Evolutionary conservation across 2,113 vertebrate genomes (phyloP), one percentile per base, ranked within the genome.

Genomic region (Baryphthengus martii): DNA sequence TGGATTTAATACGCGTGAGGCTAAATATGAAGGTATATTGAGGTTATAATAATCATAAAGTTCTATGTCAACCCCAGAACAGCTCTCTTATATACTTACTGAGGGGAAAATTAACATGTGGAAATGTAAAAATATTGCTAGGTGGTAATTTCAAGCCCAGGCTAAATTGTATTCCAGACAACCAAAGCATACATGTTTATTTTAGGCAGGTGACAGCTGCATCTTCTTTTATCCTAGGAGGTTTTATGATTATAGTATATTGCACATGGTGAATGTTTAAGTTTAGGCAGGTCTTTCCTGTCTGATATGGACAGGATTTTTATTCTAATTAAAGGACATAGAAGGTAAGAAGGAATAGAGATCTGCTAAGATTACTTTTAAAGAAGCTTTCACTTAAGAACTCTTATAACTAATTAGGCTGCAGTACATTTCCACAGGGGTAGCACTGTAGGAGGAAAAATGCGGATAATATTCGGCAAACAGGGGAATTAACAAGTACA

Each of bases 321-420:
- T 89, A 88, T 91, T 96, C 95, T 93, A 91, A 95, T 93, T 95
- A 96, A 97, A 93, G 85, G 45, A 82, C 9, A 5, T 85, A 53
- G 68, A 93, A 47, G 67, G 65, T 84, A 96, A 80, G 75, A 96
- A 56, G 88, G 85, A 90, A 66, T 45, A 88, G 24, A 91, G 74
- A 83, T 92, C 80, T 65, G 56, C 59, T 79, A 85, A 83, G 96
- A 97, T 82, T 94, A 88, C 79, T 95, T 95, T 88, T 92, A 94
- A 92, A 96, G 93, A 87, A 76, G 79, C 82, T 97, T 96, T 94
- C 55, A 75, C 80, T 63, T 95, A 91, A 94, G 86, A 94, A 83
- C 92, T 86, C 93, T 88, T 80, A 29, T 55, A 58, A 85, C 80
- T 95, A 95, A 85, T 94, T 89, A 94, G 72, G 62, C 47, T 82